A percentile compares a stretch with the other conserved stretches of the same genome.
phyloP scores from a whole-genome alignment of 1,140 invertebrate genomes.

The Ericerus pela region DNA sequence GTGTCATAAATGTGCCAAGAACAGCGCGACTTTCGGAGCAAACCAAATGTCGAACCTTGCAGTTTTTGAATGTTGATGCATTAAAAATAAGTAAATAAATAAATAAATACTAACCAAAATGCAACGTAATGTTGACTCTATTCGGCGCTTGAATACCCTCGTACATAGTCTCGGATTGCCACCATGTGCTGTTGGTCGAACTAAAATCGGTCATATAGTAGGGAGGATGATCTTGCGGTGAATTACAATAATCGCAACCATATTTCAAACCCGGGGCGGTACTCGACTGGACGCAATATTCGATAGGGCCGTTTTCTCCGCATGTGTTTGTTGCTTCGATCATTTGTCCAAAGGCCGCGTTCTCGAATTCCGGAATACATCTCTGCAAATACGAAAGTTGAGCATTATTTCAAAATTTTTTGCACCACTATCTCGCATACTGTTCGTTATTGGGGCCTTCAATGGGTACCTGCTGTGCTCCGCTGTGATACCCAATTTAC shows the following conservation, averaged over 20 bases:
- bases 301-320: constrained; percentile 50
- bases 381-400: constrained; percentile 42
- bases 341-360: constrained; percentile 73
- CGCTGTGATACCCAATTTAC: too few species aligned
- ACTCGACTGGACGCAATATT: constrained; percentile 83
- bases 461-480: too few species aligned
- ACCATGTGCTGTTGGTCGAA: constrained; percentile 84
- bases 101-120: constrained; percentile 54
- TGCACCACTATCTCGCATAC: too few species aligned
- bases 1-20: too few species aligned
- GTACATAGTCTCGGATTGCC: constrained; percentile 96
- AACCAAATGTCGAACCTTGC: too few species aligned
- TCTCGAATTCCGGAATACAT: constrained; percentile 91
- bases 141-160: constrained; percentile 80
- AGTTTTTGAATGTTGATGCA: too few species aligned
- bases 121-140: constrained; percentile 80
- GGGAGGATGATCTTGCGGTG: constrained; percentile 45
- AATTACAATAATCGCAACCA: constrained; percentile 48
- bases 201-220: constrained; percentile 79
- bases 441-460: too few species aligned
- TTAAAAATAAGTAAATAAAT: background rate
- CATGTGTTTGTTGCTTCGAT: constrained; percentile 94
- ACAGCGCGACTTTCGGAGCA: too few species aligned
- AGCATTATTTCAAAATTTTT: too few species aligned
- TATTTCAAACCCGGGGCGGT: constrained; percentile 32